A percentile compares a stretch with the other conserved stretches of the same genome.
Conservation (phyloP, 2,888 invertebrate species). For the Theretra japonica region DNA sequence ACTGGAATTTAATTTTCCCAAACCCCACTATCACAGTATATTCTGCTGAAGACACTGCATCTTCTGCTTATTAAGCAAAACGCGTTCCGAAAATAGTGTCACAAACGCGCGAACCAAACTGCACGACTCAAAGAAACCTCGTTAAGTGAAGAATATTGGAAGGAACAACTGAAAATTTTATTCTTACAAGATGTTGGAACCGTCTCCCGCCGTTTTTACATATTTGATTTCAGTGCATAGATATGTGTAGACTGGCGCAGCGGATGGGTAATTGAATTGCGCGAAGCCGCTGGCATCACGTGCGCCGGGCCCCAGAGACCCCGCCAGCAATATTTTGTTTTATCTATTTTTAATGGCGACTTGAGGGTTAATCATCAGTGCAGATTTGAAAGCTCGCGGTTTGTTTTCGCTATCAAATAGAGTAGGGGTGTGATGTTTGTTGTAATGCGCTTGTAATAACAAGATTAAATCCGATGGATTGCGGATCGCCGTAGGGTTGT, state of each 20-base stretch:
- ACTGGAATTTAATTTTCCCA: neutral
- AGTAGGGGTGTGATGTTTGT: slow-evolving; percentile 43
- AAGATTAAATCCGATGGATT: slow-evolving; percentile 25
- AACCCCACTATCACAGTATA: neutral
- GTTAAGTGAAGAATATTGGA: slow-evolving; percentile 27
- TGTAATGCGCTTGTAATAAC: slow-evolving; percentile 43
- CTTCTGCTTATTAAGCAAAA: neutral
- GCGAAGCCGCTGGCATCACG: slow-evolving; percentile 65
- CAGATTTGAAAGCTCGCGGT: slow-evolving; percentile 64
- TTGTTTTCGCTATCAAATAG: slow-evolving; percentile 51
- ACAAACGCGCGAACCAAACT: slow-evolving; percentile 6
- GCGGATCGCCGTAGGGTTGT: slow-evolving; percentile 10
- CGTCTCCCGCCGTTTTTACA: slow-evolving; percentile 48
- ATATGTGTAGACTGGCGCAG: slow-evolving; percentile 56
- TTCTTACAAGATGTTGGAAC: slow-evolving; percentile 36
- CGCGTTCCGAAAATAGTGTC: neutral
- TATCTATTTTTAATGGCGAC: slow-evolving; percentile 80
- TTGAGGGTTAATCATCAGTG: slow-evolving; percentile 73
- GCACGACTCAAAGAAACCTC: neutral
- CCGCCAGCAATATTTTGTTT: slow-evolving; percentile 72
- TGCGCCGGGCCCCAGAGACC: slow-evolving; percentile 62
- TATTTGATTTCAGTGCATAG: slow-evolving; percentile 61
- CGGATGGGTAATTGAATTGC: slow-evolving; percentile 76
- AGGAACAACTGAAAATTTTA: slow-evolving; percentile 24
- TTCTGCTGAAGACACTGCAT: neutral